Percentiles rank a stretch among this genome's conserved stretches.
Evolutionary conservation across 2,113 vertebrate species (phyloP).

Genomic region (Hemibagrus wyckioides): DNA sequence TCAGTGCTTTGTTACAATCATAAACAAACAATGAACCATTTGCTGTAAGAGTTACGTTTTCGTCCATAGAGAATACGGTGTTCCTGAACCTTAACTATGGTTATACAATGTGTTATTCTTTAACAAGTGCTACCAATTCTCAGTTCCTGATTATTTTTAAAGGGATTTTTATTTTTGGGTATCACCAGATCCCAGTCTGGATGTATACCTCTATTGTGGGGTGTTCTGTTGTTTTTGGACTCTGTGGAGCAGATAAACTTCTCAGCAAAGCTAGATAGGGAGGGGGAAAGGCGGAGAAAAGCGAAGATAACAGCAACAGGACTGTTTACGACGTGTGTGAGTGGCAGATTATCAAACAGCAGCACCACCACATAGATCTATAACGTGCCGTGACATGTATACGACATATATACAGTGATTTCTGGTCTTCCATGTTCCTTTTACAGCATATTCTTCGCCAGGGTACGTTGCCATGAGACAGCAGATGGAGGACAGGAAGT

Average conservation of each 20-base stretch:
- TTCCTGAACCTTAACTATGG: too few relatives aligned
- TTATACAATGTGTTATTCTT: not conserved
- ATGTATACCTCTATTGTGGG: not conserved
- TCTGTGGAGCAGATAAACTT: not conserved
- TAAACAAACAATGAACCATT: not conserved
- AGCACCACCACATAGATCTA: not conserved
- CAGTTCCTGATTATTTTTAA: not conserved
- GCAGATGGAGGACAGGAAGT: conserved; percentile 44
- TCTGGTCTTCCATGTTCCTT: not conserved
- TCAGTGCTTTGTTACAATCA: not conserved
- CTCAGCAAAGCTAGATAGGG: not conserved
- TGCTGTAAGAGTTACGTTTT: too few relatives aligned
- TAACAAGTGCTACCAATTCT: not conserved
- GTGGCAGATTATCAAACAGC: not conserved
- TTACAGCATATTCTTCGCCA: not conserved
- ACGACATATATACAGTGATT: not conserved
- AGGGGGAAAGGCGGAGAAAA: not conserved
- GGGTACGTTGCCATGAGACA: conserved; percentile 3
- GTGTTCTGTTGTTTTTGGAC: conserved; percentile 15
- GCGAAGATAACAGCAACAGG: conserved; percentile 11
- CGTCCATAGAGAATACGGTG: too few relatives aligned
- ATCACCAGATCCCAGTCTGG: not conserved
- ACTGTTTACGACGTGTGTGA: not conserved
- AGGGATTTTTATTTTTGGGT: not conserved
- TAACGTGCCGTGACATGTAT: not conserved